A percentile compares a stretch with the other conserved stretches of the same genome.
Evolutionary conservation across 2,113 vertebrate genomes (phyloP).

Genomic region (Turdus rufiventris): DNA sequence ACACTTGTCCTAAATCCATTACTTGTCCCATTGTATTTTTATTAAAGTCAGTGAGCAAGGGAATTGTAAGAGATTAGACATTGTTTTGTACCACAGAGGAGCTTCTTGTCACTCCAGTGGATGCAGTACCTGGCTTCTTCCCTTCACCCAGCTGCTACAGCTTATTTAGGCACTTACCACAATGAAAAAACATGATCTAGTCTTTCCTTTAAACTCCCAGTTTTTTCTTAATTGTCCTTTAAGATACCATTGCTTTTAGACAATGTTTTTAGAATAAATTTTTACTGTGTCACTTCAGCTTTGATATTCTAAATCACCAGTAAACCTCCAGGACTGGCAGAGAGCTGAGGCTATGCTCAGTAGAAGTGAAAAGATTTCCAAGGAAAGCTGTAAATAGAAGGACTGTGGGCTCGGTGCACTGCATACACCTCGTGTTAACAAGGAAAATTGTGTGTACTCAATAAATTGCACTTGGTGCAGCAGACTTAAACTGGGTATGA

Average conservation of each 20-base stretch:
- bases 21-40: constrained; percentile 33
- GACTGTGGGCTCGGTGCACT: accelerated
- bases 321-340: not conserved
- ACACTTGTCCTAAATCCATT: constrained; percentile 38
- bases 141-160: not conserved
- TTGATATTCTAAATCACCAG: accelerated
- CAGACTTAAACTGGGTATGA: not conserved
- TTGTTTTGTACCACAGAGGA: constrained; percentile 14
- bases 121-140: not conserved
- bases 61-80: constrained; percentile 47
- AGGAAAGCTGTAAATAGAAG: not conserved
- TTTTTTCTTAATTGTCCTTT: not conserved
- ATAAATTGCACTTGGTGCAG: not conserved
- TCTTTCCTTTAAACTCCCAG: not conserved
- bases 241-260: not conserved
- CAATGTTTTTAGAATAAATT: not conserved
- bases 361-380: not conserved
- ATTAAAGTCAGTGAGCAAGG: constrained; percentile 32
- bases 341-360: not conserved
- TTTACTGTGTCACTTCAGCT: not conserved
- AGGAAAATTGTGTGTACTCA: not conserved
- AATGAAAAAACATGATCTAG: not conserved
- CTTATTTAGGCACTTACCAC: not conserved
- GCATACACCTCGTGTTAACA: not conserved
- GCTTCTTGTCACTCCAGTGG: not conserved